phyloP scores from a whole-genome alignment of 2,797 vertebrate genomes.

The Periophthalmus magnuspinnatus region DNA sequence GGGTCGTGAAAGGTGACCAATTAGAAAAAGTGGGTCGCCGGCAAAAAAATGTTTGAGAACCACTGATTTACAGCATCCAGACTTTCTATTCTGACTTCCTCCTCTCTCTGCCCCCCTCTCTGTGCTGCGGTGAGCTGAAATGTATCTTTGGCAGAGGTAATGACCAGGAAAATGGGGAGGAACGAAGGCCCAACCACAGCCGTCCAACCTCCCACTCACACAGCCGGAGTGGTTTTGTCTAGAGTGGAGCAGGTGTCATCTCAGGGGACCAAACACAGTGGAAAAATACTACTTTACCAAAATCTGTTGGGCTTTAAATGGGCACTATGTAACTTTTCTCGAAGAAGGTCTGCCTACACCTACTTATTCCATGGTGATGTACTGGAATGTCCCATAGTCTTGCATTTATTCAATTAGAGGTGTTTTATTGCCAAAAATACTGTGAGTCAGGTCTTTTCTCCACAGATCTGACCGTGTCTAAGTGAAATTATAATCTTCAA shows the following conservation, averaged over 20 bases:
- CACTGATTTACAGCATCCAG: background rate
- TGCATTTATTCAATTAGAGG: too few relatives aligned
- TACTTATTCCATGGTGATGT: too few relatives aligned
- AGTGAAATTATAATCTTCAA: too few relatives aligned
- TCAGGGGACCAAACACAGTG: background rate
- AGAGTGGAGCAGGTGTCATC: constrained; percentile 13
- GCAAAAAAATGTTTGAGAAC: too few relatives aligned
- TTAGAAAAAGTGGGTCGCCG: too few relatives aligned
- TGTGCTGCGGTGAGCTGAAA: constrained; percentile 56
- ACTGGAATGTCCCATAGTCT: too few relatives aligned
- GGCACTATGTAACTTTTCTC: too few relatives aligned
- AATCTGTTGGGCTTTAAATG: background rate
- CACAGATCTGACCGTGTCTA: too few relatives aligned
- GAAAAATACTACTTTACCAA: background rate
- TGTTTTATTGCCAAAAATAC: too few relatives aligned
- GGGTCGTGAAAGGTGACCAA: too few relatives aligned
- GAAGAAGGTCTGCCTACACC: too few relatives aligned
- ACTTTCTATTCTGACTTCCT: background rate
- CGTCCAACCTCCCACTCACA: constrained; percentile 16
- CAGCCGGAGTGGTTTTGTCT: background rate
- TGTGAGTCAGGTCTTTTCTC: too few relatives aligned
- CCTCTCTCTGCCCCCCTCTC: constrained; percentile 21
- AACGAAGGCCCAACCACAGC: constrained; percentile 43
- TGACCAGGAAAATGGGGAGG: constrained; percentile 31
- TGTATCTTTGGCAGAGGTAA: constrained; percentile 63